phyloP scores from a whole-genome alignment of 64 coral and sea anemone genomes.

The Pocillopora damicornis region DNA sequence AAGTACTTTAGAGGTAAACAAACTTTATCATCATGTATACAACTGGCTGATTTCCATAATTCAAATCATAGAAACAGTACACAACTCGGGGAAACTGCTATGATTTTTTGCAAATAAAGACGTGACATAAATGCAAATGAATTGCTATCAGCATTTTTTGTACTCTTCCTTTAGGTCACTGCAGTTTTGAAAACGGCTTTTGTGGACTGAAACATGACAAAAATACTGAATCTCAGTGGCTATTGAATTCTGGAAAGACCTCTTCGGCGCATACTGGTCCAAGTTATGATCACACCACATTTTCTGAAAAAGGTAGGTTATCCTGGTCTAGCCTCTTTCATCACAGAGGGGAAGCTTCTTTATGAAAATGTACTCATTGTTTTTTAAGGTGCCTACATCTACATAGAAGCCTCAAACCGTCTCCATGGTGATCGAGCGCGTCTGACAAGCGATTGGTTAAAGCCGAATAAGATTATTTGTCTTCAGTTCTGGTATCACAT shows the following conservation, averaged over 20 bases:
- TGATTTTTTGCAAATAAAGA: not conserved
- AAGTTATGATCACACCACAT: constrained; percentile 39
- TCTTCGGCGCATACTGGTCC: constrained; percentile 26
- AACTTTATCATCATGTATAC: not conserved
- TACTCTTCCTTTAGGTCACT: not conserved
- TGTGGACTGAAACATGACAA: constrained; percentile 39
- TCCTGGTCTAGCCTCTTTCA: not conserved
- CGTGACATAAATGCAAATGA: not conserved
- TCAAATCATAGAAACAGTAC: too few relatives aligned
- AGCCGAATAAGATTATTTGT: constrained; percentile 9
- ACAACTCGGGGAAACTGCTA: too few relatives aligned
- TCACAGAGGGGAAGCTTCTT: not conserved
- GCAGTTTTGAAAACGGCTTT: constrained; percentile 40
- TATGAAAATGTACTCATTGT: not conserved
- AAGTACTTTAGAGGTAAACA: not conserved
- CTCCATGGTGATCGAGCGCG: constrained; percentile 9
- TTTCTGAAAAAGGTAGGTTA: constrained; percentile 2
- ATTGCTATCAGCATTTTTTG: not conserved
- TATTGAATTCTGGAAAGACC: not conserved
- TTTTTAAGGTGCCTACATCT: constrained; percentile 37
- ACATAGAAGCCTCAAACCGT: constrained; percentile 30
- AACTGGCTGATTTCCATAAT: too few relatives aligned
- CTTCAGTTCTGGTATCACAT: constrained; percentile 59
- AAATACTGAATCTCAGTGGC: constrained; percentile 1
- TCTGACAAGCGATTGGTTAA: constrained; percentile 29